phyloP scores from a whole-genome alignment of 2,797 vertebrate genomes.

The Cryptoblepharus egeriae region DNA sequence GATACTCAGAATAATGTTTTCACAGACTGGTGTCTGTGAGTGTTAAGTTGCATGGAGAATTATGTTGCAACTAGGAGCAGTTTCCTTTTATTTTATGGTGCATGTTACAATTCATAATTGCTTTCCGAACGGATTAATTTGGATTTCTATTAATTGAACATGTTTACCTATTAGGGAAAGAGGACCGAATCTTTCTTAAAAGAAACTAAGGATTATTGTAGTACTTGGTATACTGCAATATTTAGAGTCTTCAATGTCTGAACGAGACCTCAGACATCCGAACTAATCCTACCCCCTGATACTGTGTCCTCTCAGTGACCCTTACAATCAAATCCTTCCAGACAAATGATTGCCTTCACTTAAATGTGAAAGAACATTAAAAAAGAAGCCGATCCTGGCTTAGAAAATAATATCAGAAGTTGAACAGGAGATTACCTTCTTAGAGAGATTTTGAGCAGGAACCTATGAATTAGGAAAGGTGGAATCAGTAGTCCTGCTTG shows the following conservation, averaged over 20 bases:
- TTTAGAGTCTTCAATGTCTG: neutral
- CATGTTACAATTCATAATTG: neutral
- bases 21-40: neutral
- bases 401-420: neutral
- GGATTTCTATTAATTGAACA: neutral
- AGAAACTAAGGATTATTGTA: neutral
- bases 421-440: neutral
- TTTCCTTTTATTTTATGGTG: neutral
- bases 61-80: neutral
- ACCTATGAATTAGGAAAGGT: neutral
- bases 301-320: slow-evolving; percentile 18
- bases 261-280: neutral
- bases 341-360: slow-evolving; percentile 2
- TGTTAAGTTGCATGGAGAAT: neutral
- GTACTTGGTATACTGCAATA: neutral
- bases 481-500: no score
- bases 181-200: neutral
- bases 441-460: neutral
- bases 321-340: neutral
- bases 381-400: neutral
- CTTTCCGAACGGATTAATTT: neutral
- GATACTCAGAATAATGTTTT: neutral
- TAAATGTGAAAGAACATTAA: neutral
- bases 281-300: neutral
- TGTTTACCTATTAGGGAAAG: neutral